These are phyloP conservation scores for Dasyornis broadbenti DNA, from an alignment of 2,113 vertebrate genomes.

Conservation along the genomic window DNA sequence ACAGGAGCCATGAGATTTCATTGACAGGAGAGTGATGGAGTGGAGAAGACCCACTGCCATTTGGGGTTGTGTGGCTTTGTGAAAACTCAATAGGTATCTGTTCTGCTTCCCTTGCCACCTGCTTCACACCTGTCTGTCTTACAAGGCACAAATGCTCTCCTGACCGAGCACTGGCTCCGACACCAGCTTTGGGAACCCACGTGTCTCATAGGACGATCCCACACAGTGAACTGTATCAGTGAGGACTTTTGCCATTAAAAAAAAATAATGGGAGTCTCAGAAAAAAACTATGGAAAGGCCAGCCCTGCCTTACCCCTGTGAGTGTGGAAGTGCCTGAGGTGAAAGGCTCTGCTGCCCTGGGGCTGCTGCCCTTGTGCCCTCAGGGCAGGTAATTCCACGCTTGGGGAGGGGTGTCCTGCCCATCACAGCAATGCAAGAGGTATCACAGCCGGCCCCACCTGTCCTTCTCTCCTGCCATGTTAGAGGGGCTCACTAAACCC, in stretches of 20 bases:
- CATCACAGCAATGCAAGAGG: neutral
- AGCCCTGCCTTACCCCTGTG: neutral
- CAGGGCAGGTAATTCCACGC: neutral
- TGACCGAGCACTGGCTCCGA: rapidly evolving
- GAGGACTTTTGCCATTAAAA: neutral
- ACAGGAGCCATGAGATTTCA: conserved; percentile 15
- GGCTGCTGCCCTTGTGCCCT: neutral
- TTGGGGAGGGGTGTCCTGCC: neutral
- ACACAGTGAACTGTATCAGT: neutral
- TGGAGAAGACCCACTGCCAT: conserved; percentile 30
- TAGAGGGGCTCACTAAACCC: neutral
- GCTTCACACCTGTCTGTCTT: neutral
- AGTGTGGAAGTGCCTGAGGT: neutral
- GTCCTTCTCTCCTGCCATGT: neutral
- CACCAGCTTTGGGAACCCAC: neutral
- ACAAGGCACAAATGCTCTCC: neutral
- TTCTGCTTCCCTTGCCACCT: neutral
- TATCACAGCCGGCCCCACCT: neutral
- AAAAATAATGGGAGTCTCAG: neutral
- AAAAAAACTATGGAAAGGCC: neutral
- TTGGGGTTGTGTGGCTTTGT: conserved; percentile 20
- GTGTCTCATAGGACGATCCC: neutral
- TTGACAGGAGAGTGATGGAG: conserved; percentile 41
- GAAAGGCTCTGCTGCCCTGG: neutral
- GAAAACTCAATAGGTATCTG: conserved; percentile 34